Conservation (phyloP, 2,888 invertebrate species). For the Pseudococcus longispinus region DNA sequence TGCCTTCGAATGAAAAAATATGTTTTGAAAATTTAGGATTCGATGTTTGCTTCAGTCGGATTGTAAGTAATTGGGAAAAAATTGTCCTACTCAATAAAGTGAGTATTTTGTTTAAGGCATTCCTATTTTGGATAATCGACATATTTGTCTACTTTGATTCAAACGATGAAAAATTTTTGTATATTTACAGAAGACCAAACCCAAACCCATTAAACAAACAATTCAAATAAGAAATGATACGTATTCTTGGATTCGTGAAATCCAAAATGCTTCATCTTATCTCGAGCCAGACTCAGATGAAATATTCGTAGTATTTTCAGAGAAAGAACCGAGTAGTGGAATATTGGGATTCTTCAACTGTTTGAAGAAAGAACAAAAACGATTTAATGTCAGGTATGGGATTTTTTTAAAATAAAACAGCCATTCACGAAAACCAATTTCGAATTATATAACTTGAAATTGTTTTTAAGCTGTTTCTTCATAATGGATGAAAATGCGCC, state of each 20-base stretch:
- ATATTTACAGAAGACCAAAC: background rate
- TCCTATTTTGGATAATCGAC: too few species aligned
- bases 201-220: background rate
- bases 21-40: background rate
- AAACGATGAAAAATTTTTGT: too few species aligned
- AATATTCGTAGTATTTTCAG: constrained; percentile 72
- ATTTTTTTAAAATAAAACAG: too few species aligned
- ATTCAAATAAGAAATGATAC: background rate
- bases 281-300: constrained; percentile 59
- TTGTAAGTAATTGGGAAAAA: background rate
- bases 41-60: too few species aligned
- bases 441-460: too few species aligned
- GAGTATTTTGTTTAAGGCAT: background rate
- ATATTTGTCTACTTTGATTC: too few species aligned
- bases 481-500: too few species aligned
- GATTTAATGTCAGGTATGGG: background rate
- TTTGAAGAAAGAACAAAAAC: constrained; percentile 71
- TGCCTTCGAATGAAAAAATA: background rate
- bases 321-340: constrained; percentile 76
- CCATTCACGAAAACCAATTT: too few species aligned
- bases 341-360: constrained; percentile 87
- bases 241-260: background rate
- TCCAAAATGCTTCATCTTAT: background rate
- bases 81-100: background rate
- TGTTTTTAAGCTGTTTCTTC: too few species aligned